phyloP scores from a whole-genome alignment of 2,113 vertebrate species.

The Haliaeetus leucogaster region DNA sequence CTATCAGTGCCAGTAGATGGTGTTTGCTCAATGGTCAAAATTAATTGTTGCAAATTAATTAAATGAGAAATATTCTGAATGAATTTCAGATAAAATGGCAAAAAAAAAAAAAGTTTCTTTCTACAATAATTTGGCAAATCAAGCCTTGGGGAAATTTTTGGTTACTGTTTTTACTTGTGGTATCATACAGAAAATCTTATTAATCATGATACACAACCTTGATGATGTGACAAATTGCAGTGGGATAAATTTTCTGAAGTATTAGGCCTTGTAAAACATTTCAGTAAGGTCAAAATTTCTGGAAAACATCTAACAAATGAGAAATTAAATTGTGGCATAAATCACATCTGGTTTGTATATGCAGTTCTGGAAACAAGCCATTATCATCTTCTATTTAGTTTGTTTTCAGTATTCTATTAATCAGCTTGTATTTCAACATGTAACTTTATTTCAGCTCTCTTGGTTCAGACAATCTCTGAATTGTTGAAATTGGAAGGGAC shows the following conservation, averaged over 20 bases:
- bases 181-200: background rate
- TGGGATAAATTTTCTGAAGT: background rate
- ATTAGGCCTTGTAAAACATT: background rate
- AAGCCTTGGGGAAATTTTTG: background rate
- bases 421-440: background rate
- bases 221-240: background rate
- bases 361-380: background rate
- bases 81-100: background rate
- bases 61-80: background rate
- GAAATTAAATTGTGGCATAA: background rate
- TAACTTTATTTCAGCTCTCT: background rate
- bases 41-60: background rate
- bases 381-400: background rate
- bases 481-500: background rate
- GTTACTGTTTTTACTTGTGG: background rate
- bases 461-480: background rate
- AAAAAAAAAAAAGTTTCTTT: background rate
- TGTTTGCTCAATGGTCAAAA: background rate
- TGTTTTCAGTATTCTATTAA: background rate
- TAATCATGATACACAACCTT: background rate
- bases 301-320: background rate
- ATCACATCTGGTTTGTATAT: background rate
- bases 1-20: background rate
- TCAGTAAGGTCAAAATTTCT: background rate
- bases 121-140: background rate